These are phyloP conservation scores for Conistra vaccinii DNA, from an alignment of 2,888 invertebrate genomes.

Conservation along the genomic window DNA sequence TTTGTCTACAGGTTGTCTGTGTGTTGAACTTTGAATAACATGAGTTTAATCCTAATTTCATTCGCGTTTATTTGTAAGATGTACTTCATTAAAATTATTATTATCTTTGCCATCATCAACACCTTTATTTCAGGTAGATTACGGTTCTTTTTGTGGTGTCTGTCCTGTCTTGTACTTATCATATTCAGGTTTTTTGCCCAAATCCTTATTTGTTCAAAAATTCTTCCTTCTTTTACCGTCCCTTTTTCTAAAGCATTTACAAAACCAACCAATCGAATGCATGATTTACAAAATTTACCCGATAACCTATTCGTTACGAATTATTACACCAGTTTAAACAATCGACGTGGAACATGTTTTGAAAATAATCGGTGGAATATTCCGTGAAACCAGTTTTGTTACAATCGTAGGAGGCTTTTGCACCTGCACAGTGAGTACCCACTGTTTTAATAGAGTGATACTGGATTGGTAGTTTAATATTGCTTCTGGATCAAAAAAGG, in stretches of 20 bases:
- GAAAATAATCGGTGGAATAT: constrained; percentile 46
- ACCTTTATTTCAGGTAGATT: too few relatives aligned
- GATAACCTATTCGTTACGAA: constrained; percentile 18
- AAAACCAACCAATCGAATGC: background rate
- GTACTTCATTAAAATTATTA: background rate
- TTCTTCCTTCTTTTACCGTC: background rate
- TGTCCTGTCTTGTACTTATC: background rate
- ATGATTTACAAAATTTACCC: background rate
- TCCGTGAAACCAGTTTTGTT: constrained; percentile 24
- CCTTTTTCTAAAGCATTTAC: background rate
- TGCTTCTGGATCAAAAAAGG: background rate
- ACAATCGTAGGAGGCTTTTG: constrained; percentile 4
- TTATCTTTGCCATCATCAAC: background rate
- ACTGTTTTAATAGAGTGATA: background rate
- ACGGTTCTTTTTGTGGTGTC: too few relatives aligned
- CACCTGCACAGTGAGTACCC: constrained; percentile 31
- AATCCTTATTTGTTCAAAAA: background rate
- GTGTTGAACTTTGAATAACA: background rate
- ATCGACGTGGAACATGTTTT: constrained; percentile 41
- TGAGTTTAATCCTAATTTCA: background rate
- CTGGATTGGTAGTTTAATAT: background rate
- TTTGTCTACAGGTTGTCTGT: background rate
- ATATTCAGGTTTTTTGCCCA: background rate
- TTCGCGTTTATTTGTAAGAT: background rate
- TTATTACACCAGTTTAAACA: constrained; percentile 28